phyloP scores from a whole-genome alignment of 2,113 vertebrate genomes.

The Lutjanus erythropterus region DNA sequence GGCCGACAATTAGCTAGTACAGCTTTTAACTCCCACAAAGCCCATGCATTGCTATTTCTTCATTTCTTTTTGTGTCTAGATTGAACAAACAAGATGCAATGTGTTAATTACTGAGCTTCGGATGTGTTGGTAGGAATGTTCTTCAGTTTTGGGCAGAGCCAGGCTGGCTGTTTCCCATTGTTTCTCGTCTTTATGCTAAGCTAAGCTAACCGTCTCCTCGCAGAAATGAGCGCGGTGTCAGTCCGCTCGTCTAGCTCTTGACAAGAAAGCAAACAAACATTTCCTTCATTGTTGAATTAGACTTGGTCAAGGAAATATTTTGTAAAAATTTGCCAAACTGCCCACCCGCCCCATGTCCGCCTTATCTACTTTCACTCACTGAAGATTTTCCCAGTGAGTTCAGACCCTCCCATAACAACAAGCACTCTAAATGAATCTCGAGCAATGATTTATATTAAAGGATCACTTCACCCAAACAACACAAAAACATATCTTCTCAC shows the following conservation, averaged over 20 bases:
- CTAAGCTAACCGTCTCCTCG: neutral
- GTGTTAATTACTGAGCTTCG: neutral
- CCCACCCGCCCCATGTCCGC: conserved; percentile 66
- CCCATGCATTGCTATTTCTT: conserved; percentile 14
- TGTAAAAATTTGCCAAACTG: conserved; percentile 71
- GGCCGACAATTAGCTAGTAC: neutral
- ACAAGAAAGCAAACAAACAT: conserved; percentile 6
- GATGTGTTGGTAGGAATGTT: neutral
- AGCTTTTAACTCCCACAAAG: neutral
- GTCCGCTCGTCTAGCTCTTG: conserved; percentile 4
- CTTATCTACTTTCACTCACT: conserved; percentile 8
- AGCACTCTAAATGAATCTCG: neutral
- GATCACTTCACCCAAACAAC: conserved; percentile 50
- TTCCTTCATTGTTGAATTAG: conserved; percentile 7
- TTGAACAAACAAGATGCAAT: neutral
- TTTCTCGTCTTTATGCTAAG: neutral
- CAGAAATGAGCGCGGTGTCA: neutral
- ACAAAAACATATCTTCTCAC: conserved; percentile 8
- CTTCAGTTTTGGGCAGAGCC: neutral
- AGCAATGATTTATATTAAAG: neutral
- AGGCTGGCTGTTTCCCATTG: neutral
- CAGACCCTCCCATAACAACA: conserved; percentile 12
- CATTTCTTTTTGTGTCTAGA: neutral
- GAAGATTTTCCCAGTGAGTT: conserved; percentile 12
- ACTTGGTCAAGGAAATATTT: conserved; percentile 9